A percentile compares a stretch with the other conserved stretches of the same genome.
phyloP scores from a whole-genome alignment of 1,140 invertebrate genomes.

The Drosophila pallidifrons region DNA sequence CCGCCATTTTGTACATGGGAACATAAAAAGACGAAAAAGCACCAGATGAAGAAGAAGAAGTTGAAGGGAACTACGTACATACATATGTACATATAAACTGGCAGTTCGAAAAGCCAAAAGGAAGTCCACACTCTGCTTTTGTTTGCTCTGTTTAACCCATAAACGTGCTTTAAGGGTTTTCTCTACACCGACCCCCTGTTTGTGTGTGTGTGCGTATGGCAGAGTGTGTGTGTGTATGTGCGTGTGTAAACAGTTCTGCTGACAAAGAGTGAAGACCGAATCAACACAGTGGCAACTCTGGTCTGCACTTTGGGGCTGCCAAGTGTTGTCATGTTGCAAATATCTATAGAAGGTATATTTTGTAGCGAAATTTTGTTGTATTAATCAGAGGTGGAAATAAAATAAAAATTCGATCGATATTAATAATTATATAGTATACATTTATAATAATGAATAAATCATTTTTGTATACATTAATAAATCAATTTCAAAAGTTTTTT shows the following conservation, averaged over 20 bases:
- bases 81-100: not conserved
- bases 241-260: constrained; percentile 52
- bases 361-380: no score
- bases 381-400: no score
- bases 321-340: not conserved
- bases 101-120: constrained; percentile 27
- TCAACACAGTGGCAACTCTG: constrained; percentile 49
- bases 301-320: constrained; percentile 9
- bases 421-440: no score
- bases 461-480: no score
- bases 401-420: no score
- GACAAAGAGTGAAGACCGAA: constrained; percentile 57
- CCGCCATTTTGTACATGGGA: constrained; percentile 48
- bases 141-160: constrained; percentile 80
- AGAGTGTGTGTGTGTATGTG: constrained; percentile 19
- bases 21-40: constrained; percentile 27
- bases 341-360: not conserved
- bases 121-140: constrained; percentile 52
- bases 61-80: not conserved
- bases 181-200: not conserved
- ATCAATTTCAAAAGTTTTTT: no score
- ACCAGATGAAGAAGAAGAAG: constrained; percentile 2
- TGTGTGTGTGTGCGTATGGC: constrained; percentile 10
- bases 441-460: no score
- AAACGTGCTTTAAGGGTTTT: constrained; percentile 63